phyloP scores from a whole-genome alignment of 2,113 vertebrate genomes.

The Clarias batrachus region DNA sequence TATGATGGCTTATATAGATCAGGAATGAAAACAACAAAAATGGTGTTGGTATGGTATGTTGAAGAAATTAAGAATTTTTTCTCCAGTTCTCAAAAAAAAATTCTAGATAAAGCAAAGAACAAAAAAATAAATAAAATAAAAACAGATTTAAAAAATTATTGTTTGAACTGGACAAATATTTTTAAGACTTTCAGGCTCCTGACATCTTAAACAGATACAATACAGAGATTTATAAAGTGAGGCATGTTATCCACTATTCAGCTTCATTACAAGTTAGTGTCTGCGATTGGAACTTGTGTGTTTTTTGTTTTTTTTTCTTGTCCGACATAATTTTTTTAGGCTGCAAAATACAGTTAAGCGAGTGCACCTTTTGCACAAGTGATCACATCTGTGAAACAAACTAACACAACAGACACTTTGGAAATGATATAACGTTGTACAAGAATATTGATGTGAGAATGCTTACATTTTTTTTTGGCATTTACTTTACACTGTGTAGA shows the following conservation, averaged over 20 bases:
- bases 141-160: background rate
- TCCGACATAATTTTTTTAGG: background rate
- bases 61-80: constrained; percentile 26
- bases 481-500: constrained; percentile 35
- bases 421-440: constrained; percentile 55
- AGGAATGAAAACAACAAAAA: constrained; percentile 24
- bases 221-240: constrained; percentile 19
- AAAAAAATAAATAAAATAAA: background rate
- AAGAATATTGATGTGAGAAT: constrained; percentile 44
- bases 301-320: background rate
- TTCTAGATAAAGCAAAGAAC: constrained; percentile 3
- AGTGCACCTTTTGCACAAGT: constrained; percentile 28
- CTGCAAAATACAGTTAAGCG: constrained; percentile 1
- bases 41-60: constrained; percentile 28
- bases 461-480: background rate
- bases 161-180: background rate
- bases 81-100: background rate
- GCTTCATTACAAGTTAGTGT: constrained; percentile 7
- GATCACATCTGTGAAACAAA: constrained; percentile 38
- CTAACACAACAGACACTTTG: constrained; percentile 51
- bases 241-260: constrained; percentile 2
- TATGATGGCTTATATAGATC: background rate
- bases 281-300: background rate
- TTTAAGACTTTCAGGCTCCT: constrained; percentile 31
- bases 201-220: constrained; percentile 1